A percentile compares a stretch with the other conserved stretches of the same genome.
These are phyloP conservation scores for Rallus limicola DNA, from an alignment of 2,113 vertebrate species.

Conservation along the genomic window DNA sequence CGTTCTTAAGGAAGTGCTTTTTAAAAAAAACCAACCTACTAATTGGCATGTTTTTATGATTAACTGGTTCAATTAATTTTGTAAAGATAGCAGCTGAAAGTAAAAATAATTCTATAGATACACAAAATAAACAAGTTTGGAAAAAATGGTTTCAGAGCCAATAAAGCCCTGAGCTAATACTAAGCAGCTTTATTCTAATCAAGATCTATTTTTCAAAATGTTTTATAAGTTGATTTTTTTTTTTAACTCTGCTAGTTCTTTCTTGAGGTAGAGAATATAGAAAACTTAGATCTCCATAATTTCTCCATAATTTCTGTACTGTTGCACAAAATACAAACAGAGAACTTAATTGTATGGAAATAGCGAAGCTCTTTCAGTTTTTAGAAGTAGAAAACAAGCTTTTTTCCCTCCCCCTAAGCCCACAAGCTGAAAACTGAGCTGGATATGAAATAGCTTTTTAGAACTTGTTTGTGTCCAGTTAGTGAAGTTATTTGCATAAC, in stretches of 20 bases:
- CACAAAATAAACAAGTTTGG: background rate
- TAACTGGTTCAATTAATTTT: background rate
- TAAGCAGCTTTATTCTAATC: background rate
- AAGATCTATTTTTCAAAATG: background rate
- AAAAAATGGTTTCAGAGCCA: background rate
- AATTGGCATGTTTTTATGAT: background rate
- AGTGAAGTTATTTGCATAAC: background rate
- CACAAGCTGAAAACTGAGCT: background rate
- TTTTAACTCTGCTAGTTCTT: background rate
- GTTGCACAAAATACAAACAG: background rate
- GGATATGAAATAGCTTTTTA: background rate
- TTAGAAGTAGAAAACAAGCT: background rate
- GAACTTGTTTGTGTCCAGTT: background rate
- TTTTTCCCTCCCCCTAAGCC: background rate
- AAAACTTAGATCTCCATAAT: background rate
- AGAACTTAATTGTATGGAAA: background rate
- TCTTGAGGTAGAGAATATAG: background rate
- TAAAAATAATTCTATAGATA: background rate
- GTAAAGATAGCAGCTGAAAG: background rate
- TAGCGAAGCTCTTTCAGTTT: background rate
- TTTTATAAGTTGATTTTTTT: background rate
- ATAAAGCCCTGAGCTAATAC: background rate
- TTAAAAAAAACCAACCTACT: background rate
- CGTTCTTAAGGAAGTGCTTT: background rate
- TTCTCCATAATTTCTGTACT: conserved; percentile 6